phyloP scores from a whole-genome alignment of 2,113 vertebrate species.

The Gambusia affinis region DNA sequence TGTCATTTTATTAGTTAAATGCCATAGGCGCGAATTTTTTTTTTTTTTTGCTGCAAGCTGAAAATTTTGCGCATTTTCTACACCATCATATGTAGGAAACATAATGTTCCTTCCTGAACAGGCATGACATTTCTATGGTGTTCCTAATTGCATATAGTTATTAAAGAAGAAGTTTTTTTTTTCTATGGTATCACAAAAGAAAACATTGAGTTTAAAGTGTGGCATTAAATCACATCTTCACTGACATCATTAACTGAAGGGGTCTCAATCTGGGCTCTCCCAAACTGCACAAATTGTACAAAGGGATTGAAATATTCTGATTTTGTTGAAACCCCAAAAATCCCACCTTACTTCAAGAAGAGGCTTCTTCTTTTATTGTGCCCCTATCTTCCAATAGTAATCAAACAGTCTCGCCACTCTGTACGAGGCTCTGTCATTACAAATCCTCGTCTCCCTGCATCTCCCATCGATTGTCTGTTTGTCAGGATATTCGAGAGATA shows the following conservation, averaged over 20 bases:
- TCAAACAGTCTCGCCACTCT: conserved; percentile 54
- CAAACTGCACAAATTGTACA: not conserved
- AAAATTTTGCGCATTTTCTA: too few species aligned
- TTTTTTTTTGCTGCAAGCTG: too few species aligned
- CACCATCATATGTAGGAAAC: too few species aligned
- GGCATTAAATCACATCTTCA: not conserved
- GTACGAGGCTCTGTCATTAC: conserved; percentile 60
- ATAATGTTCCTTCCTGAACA: too few species aligned
- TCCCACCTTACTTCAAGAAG: conserved; percentile 19
- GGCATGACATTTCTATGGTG: not conserved
- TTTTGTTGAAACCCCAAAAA: not conserved
- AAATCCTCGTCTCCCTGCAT: conserved; percentile 62
- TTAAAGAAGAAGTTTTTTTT: too few species aligned
- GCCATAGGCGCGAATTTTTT: too few species aligned
- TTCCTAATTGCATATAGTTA: not conserved
- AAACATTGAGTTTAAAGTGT: not conserved
- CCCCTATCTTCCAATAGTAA: conserved; percentile 62
- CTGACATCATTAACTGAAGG: not conserved
- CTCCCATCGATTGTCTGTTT: conserved; percentile 72
- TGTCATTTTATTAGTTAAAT: too few species aligned
- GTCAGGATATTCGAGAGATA: conserved; percentile 65
- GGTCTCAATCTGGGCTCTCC: not conserved
- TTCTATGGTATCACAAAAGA: not conserved
- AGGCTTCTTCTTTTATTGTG: conserved; percentile 53
- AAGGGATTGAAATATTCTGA: not conserved